phyloP scores from a whole-genome alignment of 1,140 invertebrate genomes.

The Oryctes rhinoceros region DNA sequence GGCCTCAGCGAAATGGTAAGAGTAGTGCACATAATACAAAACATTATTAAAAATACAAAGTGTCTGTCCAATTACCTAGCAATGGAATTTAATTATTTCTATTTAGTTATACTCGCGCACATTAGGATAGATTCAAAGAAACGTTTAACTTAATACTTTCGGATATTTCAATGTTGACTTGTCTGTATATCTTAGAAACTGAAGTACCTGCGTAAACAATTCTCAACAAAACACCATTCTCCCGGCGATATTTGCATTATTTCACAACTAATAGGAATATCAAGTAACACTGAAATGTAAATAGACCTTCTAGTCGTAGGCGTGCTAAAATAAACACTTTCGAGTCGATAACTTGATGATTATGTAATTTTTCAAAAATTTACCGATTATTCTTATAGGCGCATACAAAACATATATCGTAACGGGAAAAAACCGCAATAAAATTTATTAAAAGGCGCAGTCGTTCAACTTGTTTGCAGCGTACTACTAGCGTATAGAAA shows the following conservation, averaged over 20 bases:
- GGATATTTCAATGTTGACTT: too few species aligned
- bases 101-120: too few species aligned
- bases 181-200: too few species aligned
- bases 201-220: not conserved
- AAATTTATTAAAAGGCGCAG: constrained; percentile 14
- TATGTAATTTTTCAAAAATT: not conserved
- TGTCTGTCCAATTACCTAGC: too few species aligned
- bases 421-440: not conserved
- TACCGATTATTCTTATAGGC: not conserved
- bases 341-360: constrained; percentile 2
- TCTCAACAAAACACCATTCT: not conserved
- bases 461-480: not conserved
- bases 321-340: constrained; percentile 10
- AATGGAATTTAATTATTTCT: too few species aligned
- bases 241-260: not conserved
- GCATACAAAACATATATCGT: not conserved
- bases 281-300: not conserved
- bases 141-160: too few species aligned
- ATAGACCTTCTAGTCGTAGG: not conserved
- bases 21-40: too few species aligned
- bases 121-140: too few species aligned
- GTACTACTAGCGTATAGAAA: not conserved
- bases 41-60: too few species aligned
- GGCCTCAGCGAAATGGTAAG: too few species aligned
- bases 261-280: constrained; percentile 6